phyloP scores from a whole-genome alignment of 2,797 vertebrate species.

The Sphenopsis melanotis region DNA sequence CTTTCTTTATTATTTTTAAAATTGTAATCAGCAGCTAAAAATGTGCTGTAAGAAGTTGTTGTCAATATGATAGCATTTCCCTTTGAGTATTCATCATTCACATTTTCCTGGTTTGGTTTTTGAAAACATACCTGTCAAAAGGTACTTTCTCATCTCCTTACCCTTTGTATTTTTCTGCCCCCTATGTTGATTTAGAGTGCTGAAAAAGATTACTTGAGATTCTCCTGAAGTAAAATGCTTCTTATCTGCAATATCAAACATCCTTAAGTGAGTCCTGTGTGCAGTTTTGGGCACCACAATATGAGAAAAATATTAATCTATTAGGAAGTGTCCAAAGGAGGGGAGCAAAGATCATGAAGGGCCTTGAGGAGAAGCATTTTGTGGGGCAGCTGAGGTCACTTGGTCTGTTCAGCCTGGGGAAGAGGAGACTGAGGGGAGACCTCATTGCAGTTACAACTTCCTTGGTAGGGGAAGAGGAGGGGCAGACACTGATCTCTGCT shows the following conservation, averaged over 20 bases:
- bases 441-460: not conserved
- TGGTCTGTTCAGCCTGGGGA: not conserved
- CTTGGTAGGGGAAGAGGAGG: accelerated
- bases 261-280: not conserved
- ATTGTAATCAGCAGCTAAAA: not conserved
- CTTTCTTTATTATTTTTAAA: not conserved
- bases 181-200: not conserved
- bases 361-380: not conserved
- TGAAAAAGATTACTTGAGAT: not conserved
- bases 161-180: not conserved
- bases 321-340: not conserved
- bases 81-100: not conserved
- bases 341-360: not conserved
- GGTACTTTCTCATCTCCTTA: not conserved
- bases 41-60: not conserved
- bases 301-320: not conserved
- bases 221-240: not conserved
- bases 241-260: not conserved
- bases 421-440: not conserved
- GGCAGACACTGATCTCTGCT: not conserved
- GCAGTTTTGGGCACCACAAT: not conserved
- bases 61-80: not conserved
- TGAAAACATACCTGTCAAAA: not conserved
- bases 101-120: not conserved
- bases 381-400: not conserved